phyloP scores from a whole-genome alignment of 2,797 vertebrate species.

The Acanthornis magna region DNA sequence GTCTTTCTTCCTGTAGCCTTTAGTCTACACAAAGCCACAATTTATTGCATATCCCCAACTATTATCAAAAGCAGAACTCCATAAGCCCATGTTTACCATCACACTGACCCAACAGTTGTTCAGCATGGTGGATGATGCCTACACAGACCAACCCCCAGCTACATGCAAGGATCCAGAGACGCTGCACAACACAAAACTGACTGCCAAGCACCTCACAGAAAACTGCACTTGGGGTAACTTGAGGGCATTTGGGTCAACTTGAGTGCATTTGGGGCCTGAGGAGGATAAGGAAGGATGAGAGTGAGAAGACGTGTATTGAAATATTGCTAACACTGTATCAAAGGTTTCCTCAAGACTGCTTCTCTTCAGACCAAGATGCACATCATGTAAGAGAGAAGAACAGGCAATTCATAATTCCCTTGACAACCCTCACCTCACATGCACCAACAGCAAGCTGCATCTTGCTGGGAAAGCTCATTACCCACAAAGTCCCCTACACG shows the following conservation, averaged over 20 bases:
- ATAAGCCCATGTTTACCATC: background rate
- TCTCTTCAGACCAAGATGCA: background rate
- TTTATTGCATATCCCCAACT: background rate
- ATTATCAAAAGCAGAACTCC: background rate
- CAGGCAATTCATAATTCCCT: background rate
- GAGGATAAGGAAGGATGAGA: background rate
- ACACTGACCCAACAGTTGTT: rapidly evolving
- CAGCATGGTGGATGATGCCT: background rate
- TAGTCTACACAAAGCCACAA: background rate
- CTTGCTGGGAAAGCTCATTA: background rate
- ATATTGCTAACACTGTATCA: background rate
- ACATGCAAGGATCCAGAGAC: background rate
- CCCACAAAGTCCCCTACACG: background rate
- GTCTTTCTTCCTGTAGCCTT: background rate
- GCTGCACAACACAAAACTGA: background rate
- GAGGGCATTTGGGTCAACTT: background rate
- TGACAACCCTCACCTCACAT: background rate
- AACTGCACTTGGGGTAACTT: background rate
- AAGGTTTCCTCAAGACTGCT: background rate
- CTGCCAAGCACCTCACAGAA: background rate
- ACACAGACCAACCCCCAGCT: background rate
- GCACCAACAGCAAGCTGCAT: background rate
- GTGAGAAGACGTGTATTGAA: background rate
- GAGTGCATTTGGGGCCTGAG: background rate
- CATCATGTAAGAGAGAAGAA: background rate